Evolutionary conservation across 2,113 vertebrate genomes (phyloP), one percentile per base, ranked within the genome.

Genomic region (Saimiri boliviensis): DNA sequence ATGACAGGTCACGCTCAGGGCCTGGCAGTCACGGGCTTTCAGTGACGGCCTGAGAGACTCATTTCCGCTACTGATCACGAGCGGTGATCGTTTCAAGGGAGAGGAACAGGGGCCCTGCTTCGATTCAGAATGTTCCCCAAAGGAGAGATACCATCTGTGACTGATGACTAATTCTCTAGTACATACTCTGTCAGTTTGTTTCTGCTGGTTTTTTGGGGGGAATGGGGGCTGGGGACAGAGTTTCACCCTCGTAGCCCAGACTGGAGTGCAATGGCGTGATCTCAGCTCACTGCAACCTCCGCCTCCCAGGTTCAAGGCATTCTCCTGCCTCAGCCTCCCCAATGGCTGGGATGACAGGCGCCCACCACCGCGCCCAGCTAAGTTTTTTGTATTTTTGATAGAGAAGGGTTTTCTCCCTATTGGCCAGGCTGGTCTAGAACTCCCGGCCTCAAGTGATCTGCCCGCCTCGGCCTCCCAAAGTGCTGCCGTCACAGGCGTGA

Each of bases 41-140:
- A 63, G 1, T 7, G 21, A 11, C 17, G 52, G 70, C 30, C 37
- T 56, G 27, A 52, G 13, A 16, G 3, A 13, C 12, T 49, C 47
- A 14, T 12, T 13, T 49, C 47, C 85, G 73, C 42, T 90, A 37
- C 94, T 95, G 98, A 98, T 98, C 98, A 58, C 66, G 60, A 97
- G 97, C 96, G 87, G 84, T 85, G 96, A 23, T 12, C 42, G 21
- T 60, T n/a, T 47, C 8, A 1, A 3, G 21, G 32, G 42, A 11
- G 1, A 23, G 19, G 32, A 1, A 80, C 21, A 27, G 68, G 19
- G 19, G 17, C 68, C 58, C 23, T 32, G 4, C 25, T 27, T 25
- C 27, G 25, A 60, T 27, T 27, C 58, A 27, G 10, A 60, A 27
- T 5, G 58, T 27, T 60, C 25, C 58, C 58, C 66, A 77, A 92